These are phyloP conservation scores for Volucella inflata DNA, from an alignment of 2,888 invertebrate species.

Conservation along the genomic window DNA sequence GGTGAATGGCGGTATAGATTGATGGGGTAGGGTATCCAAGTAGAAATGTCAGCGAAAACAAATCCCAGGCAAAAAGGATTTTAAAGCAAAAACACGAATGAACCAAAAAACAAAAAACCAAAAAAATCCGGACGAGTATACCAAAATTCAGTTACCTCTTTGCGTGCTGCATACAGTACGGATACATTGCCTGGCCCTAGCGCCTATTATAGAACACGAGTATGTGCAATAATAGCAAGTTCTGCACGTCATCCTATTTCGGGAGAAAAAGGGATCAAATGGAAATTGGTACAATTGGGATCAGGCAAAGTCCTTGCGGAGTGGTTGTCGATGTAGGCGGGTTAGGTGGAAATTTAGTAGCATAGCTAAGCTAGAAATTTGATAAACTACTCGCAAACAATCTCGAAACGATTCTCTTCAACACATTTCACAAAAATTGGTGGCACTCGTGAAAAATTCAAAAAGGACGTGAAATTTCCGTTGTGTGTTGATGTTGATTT, in stretches of 20 bases:
- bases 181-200: neutral
- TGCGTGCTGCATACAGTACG: slow-evolving; percentile 54
- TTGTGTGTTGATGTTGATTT: neutral
- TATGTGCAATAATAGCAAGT: slow-evolving; percentile 41
- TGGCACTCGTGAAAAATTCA: slow-evolving; percentile 68
- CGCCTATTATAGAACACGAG: too few species aligned
- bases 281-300: slow-evolving; percentile 70
- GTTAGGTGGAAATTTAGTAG: slow-evolving; percentile 27
- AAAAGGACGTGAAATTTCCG: slow-evolving; percentile 28
- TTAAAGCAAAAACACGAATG: slow-evolving; percentile 14
- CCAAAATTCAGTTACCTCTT: slow-evolving; percentile 66
- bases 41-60: slow-evolving; percentile 44
- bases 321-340: neutral
- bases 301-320: slow-evolving; percentile 14
- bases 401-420: slow-evolving; percentile 77
- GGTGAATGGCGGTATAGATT: neutral
- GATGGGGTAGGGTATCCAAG: neutral
- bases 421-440: slow-evolving; percentile 77
- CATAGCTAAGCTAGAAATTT: slow-evolving; percentile 74
- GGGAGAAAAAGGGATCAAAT: slow-evolving; percentile 52
- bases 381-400: slow-evolving; percentile 78
- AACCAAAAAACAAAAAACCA: slow-evolving; percentile 4
- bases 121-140: slow-evolving; percentile 22
- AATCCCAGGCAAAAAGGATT: slow-evolving; percentile 41
- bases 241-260: slow-evolving; percentile 52